phyloP scores from a whole-genome alignment of 2,888 invertebrate species.

The Athalia circularis region DNA sequence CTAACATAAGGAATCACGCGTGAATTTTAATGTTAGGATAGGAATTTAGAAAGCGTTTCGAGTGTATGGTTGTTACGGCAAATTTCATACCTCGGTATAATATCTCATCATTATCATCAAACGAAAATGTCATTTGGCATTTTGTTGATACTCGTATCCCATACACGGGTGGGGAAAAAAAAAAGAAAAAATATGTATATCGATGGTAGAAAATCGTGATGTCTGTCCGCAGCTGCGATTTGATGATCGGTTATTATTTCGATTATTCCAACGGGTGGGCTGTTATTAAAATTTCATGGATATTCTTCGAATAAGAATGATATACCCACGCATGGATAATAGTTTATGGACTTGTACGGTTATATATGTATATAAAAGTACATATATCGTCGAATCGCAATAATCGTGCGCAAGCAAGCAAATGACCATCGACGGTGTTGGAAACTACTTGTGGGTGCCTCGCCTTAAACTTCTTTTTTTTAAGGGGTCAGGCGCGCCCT shows the following conservation, averaged over 20 bases:
- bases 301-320: neutral
- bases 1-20: neutral
- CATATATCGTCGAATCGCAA: neutral
- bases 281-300: neutral
- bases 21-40: conserved; percentile 5
- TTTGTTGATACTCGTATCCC: too few relatives aligned
- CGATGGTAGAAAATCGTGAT: too few relatives aligned
- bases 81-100: conserved; percentile 21
- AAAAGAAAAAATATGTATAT: too few relatives aligned
- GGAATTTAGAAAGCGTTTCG: conserved; percentile 30
- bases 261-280: too few relatives aligned
- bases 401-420: conserved; percentile 8
- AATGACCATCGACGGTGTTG: conserved; percentile 33
- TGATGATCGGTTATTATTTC: too few relatives aligned
- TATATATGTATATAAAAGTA: neutral
- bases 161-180: too few relatives aligned
- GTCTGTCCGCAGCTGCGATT: too few relatives aligned
- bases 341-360: neutral
- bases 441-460: conserved; percentile 57
- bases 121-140: conserved; percentile 12
- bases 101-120: conserved; percentile 11
- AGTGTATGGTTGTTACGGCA: neutral
- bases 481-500: conserved; percentile 73
- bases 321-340: neutral
- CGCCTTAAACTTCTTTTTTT: conserved; percentile 68